These are phyloP conservation scores for Puffinus mauretanicus DNA, from an alignment of 2,113 vertebrate species.

Conservation along the genomic window DNA sequence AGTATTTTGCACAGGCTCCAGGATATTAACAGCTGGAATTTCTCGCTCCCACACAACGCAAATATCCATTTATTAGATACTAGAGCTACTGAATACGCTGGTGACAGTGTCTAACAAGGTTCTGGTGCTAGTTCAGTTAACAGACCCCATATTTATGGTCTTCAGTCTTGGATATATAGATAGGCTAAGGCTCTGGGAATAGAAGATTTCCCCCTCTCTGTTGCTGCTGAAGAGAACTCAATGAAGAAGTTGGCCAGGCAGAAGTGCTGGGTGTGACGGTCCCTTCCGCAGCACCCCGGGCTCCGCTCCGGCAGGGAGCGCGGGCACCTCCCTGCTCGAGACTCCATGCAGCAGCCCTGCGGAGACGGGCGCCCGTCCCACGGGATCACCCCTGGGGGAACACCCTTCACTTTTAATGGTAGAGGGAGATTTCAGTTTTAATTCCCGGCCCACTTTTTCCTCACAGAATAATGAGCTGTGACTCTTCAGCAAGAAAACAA, in stretches of 20 bases:
- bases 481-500: background rate
- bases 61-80: background rate
- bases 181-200: background rate
- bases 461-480: background rate
- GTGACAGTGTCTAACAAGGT: background rate
- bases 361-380: fast-evolving
- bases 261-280: background rate
- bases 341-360: background rate
- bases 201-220: background rate
- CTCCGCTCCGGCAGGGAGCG: fast-evolving
- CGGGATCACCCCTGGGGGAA: fast-evolving
- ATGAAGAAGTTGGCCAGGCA: background rate
- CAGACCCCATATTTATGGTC: background rate
- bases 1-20: background rate
- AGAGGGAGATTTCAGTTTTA: background rate
- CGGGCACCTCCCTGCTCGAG: background rate
- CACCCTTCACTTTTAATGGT: background rate
- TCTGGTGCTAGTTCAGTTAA: background rate
- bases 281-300: fast-evolving
- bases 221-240: background rate
- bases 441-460: background rate
- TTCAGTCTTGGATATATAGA: background rate
- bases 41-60: background rate
- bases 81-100: background rate
- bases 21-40: background rate